Base-by-base conservation (phyloP, 2,113 vertebrate genomes). In the Indri indri region DNA sequence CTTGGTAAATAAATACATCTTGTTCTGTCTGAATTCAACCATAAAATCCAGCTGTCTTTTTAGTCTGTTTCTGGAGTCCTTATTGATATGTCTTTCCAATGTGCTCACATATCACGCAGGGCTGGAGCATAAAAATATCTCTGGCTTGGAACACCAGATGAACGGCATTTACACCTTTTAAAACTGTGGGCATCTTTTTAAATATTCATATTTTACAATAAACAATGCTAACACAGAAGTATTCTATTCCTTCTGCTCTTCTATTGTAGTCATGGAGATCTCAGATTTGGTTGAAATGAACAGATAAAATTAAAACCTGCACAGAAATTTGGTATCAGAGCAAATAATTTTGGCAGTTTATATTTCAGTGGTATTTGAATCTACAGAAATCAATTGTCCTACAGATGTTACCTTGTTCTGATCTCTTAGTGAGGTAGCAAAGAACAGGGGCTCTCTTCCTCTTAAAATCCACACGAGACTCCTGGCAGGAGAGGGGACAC, bases 241-340 rank as follows among this genome's bases (percentile, higher is more conserved):
- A 70, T 93, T 94, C 91, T 97, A 83, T 76, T 94, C 96, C 96
- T 97, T 97, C 98, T 96, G 96, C 94, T 96, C 92, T 54, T 91
- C 94, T 93, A 50, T 96, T 94, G 96, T 98, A 98, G 98, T 95
- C 98, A 98, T 98, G 97, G 98, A 97, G 97, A 98, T 90, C 76
- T 96, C 94, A 71, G 52, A 91, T 91, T 91, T 93, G 82, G 77
- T 91, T 84, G 52, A 82, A 91, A 95, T 20, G 54, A 96, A 95
- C 61, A 96, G 97, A 96, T 14, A 88, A 95, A 98, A 97, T 96
- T 94, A 96, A 98, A 97, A 79, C 32, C 83, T 89, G 90, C 92
- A 90, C 88, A 52, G 52, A 94, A 96, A 47, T 54, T 94, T 82
- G 61, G 57, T 88, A 50, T 90, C 84, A 34, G 63, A 90, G 84